A percentile compares a stretch with the other conserved stretches of the same genome.
Conservation (phyloP, 2,113 vertebrate species). For the Leucoraja erinaceus region DNA sequence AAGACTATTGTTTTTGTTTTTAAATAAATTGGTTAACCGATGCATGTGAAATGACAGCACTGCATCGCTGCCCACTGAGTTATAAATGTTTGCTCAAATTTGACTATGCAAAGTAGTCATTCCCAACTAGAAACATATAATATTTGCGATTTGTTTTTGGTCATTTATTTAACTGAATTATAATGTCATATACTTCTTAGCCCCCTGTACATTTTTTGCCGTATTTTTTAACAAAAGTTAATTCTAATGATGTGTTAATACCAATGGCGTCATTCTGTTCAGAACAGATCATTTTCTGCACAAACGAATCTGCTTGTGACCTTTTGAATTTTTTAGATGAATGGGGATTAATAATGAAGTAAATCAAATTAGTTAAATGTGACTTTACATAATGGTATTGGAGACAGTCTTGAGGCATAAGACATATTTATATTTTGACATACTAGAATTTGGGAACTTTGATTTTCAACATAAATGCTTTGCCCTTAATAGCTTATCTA, state of each 20-base stretch:
- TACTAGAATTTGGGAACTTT: neutral
- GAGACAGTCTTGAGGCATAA: neutral
- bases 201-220: neutral
- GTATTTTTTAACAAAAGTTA: neutral
- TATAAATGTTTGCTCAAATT: neutral
- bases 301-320: neutral
- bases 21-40: neutral
- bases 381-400: neutral
- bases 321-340: neutral
- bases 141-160: neutral
- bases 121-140: neutral
- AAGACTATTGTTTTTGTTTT: neutral
- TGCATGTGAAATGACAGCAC: too few relatives aligned
- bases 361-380: slow-evolving; percentile 2
- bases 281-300: neutral
- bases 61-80: too few relatives aligned
- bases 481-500: neutral
- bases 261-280: neutral
- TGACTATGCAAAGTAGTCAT: too few relatives aligned
- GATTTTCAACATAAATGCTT: neutral
- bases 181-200: neutral
- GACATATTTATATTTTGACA: neutral
- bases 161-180: neutral
- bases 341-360: neutral
- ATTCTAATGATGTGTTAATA: neutral